Evolutionary conservation across 2,113 vertebrate genomes (phyloP), one percentile per base, ranked within the genome.

Genomic region (Vidua chalybeata): DNA sequence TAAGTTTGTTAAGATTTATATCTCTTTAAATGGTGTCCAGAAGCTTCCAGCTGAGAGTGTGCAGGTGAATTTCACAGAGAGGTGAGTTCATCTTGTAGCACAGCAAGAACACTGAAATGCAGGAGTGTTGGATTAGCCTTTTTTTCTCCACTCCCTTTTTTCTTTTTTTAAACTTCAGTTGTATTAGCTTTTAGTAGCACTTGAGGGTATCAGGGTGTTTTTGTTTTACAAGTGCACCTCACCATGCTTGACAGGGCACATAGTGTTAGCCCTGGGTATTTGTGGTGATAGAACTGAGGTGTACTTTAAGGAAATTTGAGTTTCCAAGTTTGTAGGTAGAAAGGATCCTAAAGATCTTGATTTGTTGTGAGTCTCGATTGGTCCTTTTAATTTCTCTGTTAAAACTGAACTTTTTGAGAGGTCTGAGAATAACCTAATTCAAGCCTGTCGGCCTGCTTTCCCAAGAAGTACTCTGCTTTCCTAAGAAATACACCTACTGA

Each of bases 1-100:
- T 48, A 99, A 99, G 76, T 99, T 99, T 97, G 98, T 99, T 95
- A 99, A 99, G 97, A 99, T 99, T 86, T 99, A 99, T 87, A 97
- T 99, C 63, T 99, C 99, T 33, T 95, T 99, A 96, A 98, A 97
- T 95, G 98, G 98, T 87, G 99, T 99, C 55, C 99, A 99, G 93
- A 98, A 98, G 74, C 98, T 99, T 86, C 97, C 99, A 48, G 48
- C 97, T 88, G 99, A 99, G 93, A 99, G 99, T 11, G 98, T 99
- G 59, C 98, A 99, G 80, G 98, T 98, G 92, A 98, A 95, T 84
- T 99, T 99, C 91, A 99, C 98, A 93, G 99, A 99, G 78, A 98
- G 98, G 99, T 99, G 93, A 97, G 98, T 98, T 88, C 26, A 26
- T 81, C 24, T 52, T 51, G 30, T 43, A 33, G 31, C 63, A 21